Conservation (phyloP, 2,797 vertebrate genomes). For the Smutsia gigantea region DNA sequence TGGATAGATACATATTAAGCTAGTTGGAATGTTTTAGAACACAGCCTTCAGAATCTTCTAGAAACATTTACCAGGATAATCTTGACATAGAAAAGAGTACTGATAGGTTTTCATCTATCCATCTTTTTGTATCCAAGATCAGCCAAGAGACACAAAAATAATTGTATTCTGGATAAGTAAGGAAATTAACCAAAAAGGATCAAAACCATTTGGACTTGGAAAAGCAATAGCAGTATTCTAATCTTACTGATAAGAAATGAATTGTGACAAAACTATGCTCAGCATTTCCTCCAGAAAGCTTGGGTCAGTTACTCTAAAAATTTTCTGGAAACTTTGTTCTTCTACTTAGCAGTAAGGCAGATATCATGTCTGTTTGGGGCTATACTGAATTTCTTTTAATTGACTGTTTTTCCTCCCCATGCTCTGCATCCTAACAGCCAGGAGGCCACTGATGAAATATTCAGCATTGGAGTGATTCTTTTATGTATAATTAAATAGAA, state of each 20-base stretch:
- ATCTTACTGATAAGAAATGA: conserved; percentile 18
- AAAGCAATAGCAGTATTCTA: background rate
- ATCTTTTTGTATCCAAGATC: background rate
- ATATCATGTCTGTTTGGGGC: conserved; percentile 37
- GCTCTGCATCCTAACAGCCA: conserved; percentile 57
- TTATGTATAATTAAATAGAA: conserved; percentile 80
- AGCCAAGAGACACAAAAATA: background rate
- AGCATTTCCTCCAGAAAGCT: conserved; percentile 8
- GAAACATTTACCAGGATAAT: background rate
- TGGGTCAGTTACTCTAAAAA: background rate
- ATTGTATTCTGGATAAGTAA: background rate
- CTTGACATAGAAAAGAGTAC: background rate
- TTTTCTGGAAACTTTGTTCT: conserved; percentile 47
- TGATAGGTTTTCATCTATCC: background rate
- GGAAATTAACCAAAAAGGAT: conserved; percentile 23
- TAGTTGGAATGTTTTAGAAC: conserved; percentile 17
- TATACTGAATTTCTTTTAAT: conserved; percentile 62
- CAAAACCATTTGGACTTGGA: background rate
- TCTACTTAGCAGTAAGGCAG: conserved; percentile 52
- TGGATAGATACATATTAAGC: background rate
- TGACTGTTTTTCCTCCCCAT: conserved; percentile 39
- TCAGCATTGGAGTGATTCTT: conserved; percentile 65
- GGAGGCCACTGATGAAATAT: conserved; percentile 77
- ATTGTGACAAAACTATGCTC: background rate
- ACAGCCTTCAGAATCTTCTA: conserved; percentile 34